Base-by-base conservation (phyloP, 2,797 vertebrate species). In the Molossus alvarezi region DNA sequence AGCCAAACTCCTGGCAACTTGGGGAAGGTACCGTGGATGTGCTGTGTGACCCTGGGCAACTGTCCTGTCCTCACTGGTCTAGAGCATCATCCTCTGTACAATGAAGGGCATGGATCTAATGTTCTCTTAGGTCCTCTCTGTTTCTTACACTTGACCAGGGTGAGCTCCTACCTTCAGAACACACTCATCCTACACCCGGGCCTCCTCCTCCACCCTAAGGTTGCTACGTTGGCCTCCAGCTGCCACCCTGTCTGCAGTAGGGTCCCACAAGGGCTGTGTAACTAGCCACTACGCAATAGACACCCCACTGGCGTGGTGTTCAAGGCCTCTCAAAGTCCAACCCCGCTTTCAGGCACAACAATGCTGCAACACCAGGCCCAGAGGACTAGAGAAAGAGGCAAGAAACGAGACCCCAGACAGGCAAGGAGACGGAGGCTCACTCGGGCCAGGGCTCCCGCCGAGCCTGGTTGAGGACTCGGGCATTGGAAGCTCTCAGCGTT, bases 291-390 rank as follows among this genome's bases (percentile, higher is more conserved):
- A 1, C 53, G 23, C 45, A 62, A 55, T 5, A 53, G 6, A 9
- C 33, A 80, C 27, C 64, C 64, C 51, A 41, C 51, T 48, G 29
- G 21, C 23, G 77, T 8, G 2, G 5, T 64, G 53, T 67, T 51
- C 23, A 41, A 88, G 51, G 37, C 33, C 62, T 67, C 55, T 94
- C 53, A 33, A n/a, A 88, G 33, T 51, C 90, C 64, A 62, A 7
- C 3, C 12, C 48, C 23, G 13, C 51, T 67, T 29, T 29, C 58
- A 62, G 21, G 67, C 29, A 77, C 37, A 79, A 87, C 73, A 33
- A 60, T 48, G 4, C 29, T 3, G n/a, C 72, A 21, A 89, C 13
- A 2, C 13, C 57, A 93, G n/a, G 64, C 7, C 88, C 92, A 95
- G 6, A 41, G 7, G 80, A 95, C 13, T 0, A 37, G 25, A 27